Base-by-base conservation (phyloP, 2,113 vertebrate species). In the Cromileptes altivelis region DNA sequence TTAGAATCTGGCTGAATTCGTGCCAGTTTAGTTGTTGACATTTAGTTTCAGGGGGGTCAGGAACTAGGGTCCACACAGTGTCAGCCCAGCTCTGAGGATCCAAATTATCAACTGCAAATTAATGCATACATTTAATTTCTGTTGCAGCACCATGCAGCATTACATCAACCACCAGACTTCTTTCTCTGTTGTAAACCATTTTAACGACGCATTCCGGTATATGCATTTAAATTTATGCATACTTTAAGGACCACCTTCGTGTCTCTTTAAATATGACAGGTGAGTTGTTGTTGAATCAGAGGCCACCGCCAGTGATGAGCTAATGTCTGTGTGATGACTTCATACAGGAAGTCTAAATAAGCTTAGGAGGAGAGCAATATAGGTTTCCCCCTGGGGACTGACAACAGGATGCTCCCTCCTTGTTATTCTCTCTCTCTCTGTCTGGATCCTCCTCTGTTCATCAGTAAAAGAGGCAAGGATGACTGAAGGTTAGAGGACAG, bases 261-360 rank as follows among this genome's bases (percentile, higher is more conserved):
- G 57, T 56, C 57, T 67, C 49, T 78, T 42, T 65, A 60, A 77
- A 68, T 45, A 33, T 9, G 72, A 62, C 82, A 91, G 75, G 80
- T 87, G 82, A 81, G 78, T 30, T 75, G 82, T 60, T 84, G 82
- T 69, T 56, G 84, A 82, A 82, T 80, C 78, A 67, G 71, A 85
- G 19, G 60, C 40, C 56, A 49, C 78, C 12, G 19, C 75, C 84
- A 56, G 72, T 61, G 90, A 86, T 94, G 93, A 94, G 92, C 82
- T 94, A 75, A 93, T 69, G 94, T 94, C 93, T 92, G 86, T 65
- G 84, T 57, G 87, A 88, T 94, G 94, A 94, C 90, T 85, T 94
- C 94, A 94, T 87, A 73, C 93, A 93, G 94, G 94, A 94, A 94
- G 93, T 92, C 90, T 87, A 91, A 94, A 94, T 91, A 93, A 89